Percentiles rank a stretch among this genome's conserved stretches.
These are phyloP conservation scores for Drosophila colorata DNA, from an alignment of 2,888 invertebrate genomes.

Conservation along the genomic window DNA sequence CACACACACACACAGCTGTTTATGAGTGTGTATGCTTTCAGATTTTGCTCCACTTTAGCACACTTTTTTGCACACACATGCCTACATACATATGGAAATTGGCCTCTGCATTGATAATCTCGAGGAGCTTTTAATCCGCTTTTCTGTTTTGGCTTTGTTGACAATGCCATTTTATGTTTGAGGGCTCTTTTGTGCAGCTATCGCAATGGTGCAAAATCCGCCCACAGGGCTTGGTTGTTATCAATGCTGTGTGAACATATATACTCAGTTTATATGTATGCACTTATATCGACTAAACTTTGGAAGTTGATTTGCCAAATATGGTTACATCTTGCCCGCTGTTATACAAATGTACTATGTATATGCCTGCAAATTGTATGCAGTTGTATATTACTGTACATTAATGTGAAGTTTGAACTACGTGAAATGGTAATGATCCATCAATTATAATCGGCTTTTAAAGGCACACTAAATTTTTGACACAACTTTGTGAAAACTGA, in stretches of 20 bases:
- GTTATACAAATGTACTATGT: no score
- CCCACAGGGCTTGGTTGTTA: conserved; percentile 7
- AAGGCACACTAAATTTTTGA: no score
- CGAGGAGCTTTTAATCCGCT: conserved; percentile 10
- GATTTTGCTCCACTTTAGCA: conserved; percentile 56
- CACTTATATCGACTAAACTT: conserved; percentile 19
- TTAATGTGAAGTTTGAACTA: no score
- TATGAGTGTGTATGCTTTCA: conserved; percentile 24
- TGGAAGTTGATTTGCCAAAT: no score
- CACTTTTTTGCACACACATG: conserved; percentile 10
- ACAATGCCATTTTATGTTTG: conserved; percentile 10
- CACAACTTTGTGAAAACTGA: no score
- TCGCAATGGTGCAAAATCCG: neutral
- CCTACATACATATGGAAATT: conserved; percentile 4
- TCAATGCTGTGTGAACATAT: neutral
- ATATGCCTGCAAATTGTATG: no score
- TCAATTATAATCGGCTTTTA: no score
- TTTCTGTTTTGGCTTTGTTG: conserved; percentile 17
- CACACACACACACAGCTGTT: conserved; percentile 22
- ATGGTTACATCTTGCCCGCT: no score
- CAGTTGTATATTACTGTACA: no score
- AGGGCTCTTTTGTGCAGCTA: neutral
- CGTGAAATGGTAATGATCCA: no score
- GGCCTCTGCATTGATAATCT: conserved; percentile 1
- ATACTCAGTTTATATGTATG: neutral